Conservation (phyloP, 2,888 invertebrate species). For the Nemapogon koenigi region DNA sequence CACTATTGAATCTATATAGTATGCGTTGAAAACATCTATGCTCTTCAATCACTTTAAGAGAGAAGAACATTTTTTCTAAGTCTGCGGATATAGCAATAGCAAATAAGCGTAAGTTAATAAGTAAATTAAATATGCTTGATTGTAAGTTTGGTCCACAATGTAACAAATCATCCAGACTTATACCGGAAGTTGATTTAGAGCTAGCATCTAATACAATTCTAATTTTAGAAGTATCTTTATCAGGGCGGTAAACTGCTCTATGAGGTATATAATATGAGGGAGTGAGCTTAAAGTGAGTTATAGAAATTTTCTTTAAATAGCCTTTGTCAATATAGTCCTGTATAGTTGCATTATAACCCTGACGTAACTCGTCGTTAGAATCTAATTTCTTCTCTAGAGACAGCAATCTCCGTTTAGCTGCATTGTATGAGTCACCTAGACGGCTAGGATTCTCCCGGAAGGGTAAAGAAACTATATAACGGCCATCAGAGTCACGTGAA, state of each 20-base stretch:
- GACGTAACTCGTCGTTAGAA: not conserved
- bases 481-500: slow-evolving; percentile 12
- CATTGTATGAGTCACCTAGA: slow-evolving; percentile 13
- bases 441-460: slow-evolving; percentile 11
- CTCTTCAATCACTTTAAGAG: not conserved
- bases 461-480: slow-evolving; percentile 13
- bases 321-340: slow-evolving; percentile 10
- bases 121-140: not conserved
- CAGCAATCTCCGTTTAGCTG: slow-evolving; percentile 10
- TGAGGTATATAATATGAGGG: slow-evolving; percentile 6
- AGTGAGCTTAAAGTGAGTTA: not conserved
- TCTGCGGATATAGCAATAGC: slow-evolving; percentile 6
- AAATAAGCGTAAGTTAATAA: slow-evolving; percentile 8
- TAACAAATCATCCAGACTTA: slow-evolving; percentile 14
- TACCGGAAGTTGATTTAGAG: slow-evolving; percentile 5
- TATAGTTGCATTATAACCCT: slow-evolving; percentile 3
- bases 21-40: slow-evolving; percentile 13
- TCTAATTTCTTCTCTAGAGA: slow-evolving; percentile 13
- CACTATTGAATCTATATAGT: slow-evolving; percentile 12
- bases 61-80: slow-evolving; percentile 7
- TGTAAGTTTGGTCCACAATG: slow-evolving; percentile 15
- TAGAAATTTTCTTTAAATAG: slow-evolving; percentile 1
- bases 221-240: slow-evolving; percentile 7
- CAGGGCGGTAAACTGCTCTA: slow-evolving; percentile 4
- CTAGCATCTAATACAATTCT: slow-evolving; percentile 11